A percentile compares a stretch with the other conserved stretches of the same genome.
These are phyloP conservation scores for Platypus cylindrus DNA, from an alignment of 2,888 invertebrate genomes.

Conservation along the genomic window DNA sequence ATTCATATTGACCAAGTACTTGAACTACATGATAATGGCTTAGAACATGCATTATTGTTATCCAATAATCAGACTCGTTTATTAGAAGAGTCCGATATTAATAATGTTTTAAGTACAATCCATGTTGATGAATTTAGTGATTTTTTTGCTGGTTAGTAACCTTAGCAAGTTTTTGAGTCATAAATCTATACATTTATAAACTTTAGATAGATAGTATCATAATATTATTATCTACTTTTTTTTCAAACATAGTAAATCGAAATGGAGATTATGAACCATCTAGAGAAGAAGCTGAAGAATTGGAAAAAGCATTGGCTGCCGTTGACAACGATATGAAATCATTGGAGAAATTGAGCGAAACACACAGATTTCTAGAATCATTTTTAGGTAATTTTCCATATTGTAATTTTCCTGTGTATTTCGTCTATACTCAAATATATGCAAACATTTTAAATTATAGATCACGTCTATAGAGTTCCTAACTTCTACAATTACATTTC, in stretches of 20 bases:
- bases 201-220: no score
- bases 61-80: slow-evolving; percentile 52
- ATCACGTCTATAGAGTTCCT: no score
- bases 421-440: no score
- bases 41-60: slow-evolving; percentile 49
- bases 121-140: slow-evolving; percentile 75
- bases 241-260: slow-evolving; percentile 42
- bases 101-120: slow-evolving; percentile 63
- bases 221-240: slow-evolving; percentile 1
- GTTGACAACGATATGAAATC: slow-evolving; percentile 63
- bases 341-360: slow-evolving; percentile 51
- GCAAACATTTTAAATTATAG: no score
- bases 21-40: slow-evolving; percentile 42
- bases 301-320: slow-evolving; percentile 72
- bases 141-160: slow-evolving; percentile 52
- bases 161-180: neutral
- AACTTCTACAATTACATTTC: no score
- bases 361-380: slow-evolving; percentile 47
- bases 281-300: slow-evolving; percentile 74
- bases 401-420: neutral
- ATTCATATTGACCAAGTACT: slow-evolving; percentile 47
- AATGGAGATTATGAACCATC: slow-evolving; percentile 60
- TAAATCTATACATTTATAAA: no score
- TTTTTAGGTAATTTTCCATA: slow-evolving; percentile 30
- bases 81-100: slow-evolving; percentile 59